Evolutionary conservation across 2,888 invertebrate species (phyloP).

Genomic region (Thalpophila matura): DNA sequence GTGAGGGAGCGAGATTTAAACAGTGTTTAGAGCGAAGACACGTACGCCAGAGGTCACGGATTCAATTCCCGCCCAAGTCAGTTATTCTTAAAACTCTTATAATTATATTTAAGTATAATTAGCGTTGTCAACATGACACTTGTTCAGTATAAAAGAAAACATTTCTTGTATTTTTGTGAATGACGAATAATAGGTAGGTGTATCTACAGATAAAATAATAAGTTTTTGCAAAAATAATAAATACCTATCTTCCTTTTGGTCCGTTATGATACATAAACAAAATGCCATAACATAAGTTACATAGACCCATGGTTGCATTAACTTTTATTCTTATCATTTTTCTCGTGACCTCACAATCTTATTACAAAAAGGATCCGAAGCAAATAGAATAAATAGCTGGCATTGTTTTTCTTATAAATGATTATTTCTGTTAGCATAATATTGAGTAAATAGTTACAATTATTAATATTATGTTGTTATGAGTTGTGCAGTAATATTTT

Average conservation of each 20-base stretch:
- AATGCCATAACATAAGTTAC: slow-evolving; percentile 14
- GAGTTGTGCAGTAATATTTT: neutral
- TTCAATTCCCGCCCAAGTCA: too few relatives aligned
- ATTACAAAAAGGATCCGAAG: slow-evolving; percentile 38
- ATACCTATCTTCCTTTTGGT: neutral
- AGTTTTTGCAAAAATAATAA: too few relatives aligned
- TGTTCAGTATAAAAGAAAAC: too few relatives aligned
- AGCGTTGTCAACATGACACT: too few relatives aligned
- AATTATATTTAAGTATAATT: too few relatives aligned
- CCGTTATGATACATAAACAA: slow-evolving; percentile 1
- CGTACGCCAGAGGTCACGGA: too few relatives aligned
- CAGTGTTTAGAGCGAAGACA: too few relatives aligned
- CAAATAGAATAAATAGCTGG: slow-evolving; percentile 6
- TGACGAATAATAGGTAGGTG: too few relatives aligned
- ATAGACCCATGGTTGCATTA: slow-evolving; percentile 19
- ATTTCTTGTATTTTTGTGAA: too few relatives aligned
- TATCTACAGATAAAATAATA: too few relatives aligned
- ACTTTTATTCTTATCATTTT: slow-evolving; percentile 29
- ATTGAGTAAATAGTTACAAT: slow-evolving; percentile 19
- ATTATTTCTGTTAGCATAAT: slow-evolving; percentile 32
- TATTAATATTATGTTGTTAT: slow-evolving; percentile 17
- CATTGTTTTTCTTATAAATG: slow-evolving; percentile 48
- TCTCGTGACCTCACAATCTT: slow-evolving; percentile 20
- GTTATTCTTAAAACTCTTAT: too few relatives aligned
- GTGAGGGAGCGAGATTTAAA: too few relatives aligned